Evolutionary conservation across 2,888 invertebrate genomes (phyloP), one percentile per base, ranked within the genome.

Genomic region (Agapostemon virescens): DNA sequence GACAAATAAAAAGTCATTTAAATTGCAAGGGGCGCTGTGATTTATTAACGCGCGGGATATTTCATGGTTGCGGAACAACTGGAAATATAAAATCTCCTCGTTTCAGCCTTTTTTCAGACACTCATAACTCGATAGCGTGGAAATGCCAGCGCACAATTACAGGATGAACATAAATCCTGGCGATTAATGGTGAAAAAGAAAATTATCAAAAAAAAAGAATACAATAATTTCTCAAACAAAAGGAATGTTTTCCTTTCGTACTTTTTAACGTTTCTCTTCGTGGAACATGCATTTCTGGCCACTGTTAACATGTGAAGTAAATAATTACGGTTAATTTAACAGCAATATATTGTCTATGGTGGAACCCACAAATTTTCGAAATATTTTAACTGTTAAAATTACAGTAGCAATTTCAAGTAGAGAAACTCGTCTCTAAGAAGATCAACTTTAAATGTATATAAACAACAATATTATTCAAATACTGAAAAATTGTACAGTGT

Each of bases 1-100:
- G n/a, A 49, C 69, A 64, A 80, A 80, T 81, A 69, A 80, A 80
- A 73, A 69, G 58, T 38, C n/a, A 33, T 81, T 80, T 81, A 73
- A 80, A 81, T 81, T 80, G 80, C 58, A 74, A 49, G 33, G 52
- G 45, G 42, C 11, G 2, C 13, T 26, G 45, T 69, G 74, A 80
- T 80, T 80, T 74, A 80, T 80, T 64, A 69, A 66, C 64, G 58
- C 13, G 11, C 23, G 26, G n/a, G 52, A 30, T 36, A 33, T 40
- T 80, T 80, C 68, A 33, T 42, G 63, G 63, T 72, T 40, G 64
- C 30, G 63, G 9, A 30, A 36, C 80, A 79, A 71, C 63, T 68
- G 38, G 70, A 52, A 36, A 49, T 49, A 64, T 38, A 55, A 68
- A 72, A 64, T 67, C 64, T 33, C 30, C 30, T 42, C 72, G 33